Percentiles rank a stretch among this genome's conserved stretches.
Conservation (phyloP, 2,797 vertebrate species). For the Distichodus sexfasciatus region DNA sequence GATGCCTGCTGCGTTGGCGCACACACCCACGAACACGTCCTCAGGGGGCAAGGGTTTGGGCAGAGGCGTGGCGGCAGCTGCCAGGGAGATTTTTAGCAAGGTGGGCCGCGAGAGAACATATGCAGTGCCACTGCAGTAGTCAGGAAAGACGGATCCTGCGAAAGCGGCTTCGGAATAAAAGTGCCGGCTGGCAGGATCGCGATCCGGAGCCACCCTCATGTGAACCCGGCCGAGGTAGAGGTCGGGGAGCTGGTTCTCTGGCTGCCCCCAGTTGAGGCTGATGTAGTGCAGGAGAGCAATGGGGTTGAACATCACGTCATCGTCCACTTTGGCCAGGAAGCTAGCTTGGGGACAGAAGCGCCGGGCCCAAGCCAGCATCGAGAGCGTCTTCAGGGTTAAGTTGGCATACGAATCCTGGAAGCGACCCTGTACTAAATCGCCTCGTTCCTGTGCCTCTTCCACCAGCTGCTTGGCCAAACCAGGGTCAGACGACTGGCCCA, state of each 20-base stretch:
- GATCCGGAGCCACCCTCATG: slow-evolving; percentile 70
- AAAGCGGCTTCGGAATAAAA: slow-evolving; percentile 70
- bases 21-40: slow-evolving; percentile 84
- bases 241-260: slow-evolving; percentile 60
- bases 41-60: slow-evolving; percentile 75
- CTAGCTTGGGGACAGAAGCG: slow-evolving; percentile 66
- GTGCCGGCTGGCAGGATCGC: slow-evolving; percentile 71
- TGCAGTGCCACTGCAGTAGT: slow-evolving; percentile 87
- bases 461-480: slow-evolving; percentile 65
- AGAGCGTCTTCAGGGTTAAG: slow-evolving; percentile 83
- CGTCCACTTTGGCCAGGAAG: slow-evolving; percentile 72
- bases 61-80: slow-evolving; percentile 57
- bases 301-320: slow-evolving; percentile 73
- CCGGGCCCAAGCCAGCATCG: slow-evolving; percentile 76
- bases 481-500: slow-evolving; percentile 68
- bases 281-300: slow-evolving; percentile 66
- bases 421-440: slow-evolving; percentile 76
- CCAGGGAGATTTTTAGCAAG: slow-evolving; percentile 71
- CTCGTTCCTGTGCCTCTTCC: slow-evolving; percentile 68
- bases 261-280: slow-evolving; percentile 59
- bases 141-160: slow-evolving; percentile 71
- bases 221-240: slow-evolving; percentile 85
- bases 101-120: slow-evolving; percentile 81
- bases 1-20: slow-evolving; percentile 75
- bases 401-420: slow-evolving; percentile 83